These are phyloP conservation scores for Cebus imitator DNA, from an alignment of 2,113 vertebrate genomes.

Conservation along the genomic window DNA sequence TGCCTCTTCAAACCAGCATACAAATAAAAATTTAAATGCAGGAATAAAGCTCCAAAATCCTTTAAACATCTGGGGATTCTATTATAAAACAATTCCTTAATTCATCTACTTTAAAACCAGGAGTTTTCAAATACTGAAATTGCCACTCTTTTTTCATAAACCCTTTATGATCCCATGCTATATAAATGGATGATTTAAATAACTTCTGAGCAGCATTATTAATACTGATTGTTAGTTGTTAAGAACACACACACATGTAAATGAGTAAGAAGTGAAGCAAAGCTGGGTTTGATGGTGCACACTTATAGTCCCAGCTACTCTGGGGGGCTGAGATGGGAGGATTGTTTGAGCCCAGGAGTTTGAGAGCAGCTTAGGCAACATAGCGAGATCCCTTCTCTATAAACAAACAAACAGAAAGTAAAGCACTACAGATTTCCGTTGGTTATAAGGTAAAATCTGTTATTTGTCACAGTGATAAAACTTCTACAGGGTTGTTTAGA, in stretches of 20 bases:
- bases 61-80: conserved; percentile 13
- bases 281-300: neutral
- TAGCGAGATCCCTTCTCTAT: neutral
- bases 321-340: neutral
- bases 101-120: neutral
- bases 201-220: neutral
- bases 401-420: neutral
- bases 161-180: neutral
- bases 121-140: conserved; percentile 40
- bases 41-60: neutral
- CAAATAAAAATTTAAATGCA: conserved; percentile 28
- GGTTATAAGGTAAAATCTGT: neutral
- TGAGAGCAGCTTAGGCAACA: neutral
- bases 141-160: neutral
- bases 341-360: neutral
- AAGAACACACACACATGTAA: neutral
- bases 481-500: neutral
- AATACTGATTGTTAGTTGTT: neutral
- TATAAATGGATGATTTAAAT: neutral
- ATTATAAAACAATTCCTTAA: conserved; percentile 26
- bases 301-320: neutral
- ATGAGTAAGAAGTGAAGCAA: conserved; percentile 14
- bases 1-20: neutral
- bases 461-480: neutral
- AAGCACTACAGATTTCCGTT: neutral